phyloP scores from a whole-genome alignment of 2,113 vertebrate species.

The Notarius lentiginosus region DNA sequence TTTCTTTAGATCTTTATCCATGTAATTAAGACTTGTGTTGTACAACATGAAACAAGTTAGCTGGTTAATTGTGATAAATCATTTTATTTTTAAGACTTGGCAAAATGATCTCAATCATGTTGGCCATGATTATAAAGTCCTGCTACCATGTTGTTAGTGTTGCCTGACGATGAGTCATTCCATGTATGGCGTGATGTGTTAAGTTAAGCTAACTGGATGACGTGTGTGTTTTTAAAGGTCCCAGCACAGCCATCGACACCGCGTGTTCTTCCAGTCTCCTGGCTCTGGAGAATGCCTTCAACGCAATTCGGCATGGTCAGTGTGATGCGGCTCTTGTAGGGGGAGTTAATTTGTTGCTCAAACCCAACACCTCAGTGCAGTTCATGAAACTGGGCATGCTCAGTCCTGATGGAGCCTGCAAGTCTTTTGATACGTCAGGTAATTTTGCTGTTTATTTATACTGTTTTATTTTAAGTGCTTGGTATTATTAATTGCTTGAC shows the following conservation, averaged over 20 bases:
- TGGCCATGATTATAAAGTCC: neutral
- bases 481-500: neutral
- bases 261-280: constrained; percentile 94
- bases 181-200: neutral
- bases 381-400: constrained; percentile 97
- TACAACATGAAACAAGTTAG: neutral
- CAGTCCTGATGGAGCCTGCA: constrained; percentile 86
- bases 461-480: neutral
- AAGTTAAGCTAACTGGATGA: neutral
- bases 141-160: neutral
- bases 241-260: constrained; percentile 89
- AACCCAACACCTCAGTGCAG: constrained; percentile 93
- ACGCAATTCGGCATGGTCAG: constrained; percentile 79
- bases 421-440: constrained; percentile 87
- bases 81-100: neutral
- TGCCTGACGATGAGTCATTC: neutral
- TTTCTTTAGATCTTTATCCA: neutral
- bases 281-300: constrained; percentile 85
- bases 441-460: neutral
- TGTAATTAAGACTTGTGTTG: neutral
- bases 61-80: neutral
- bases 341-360: constrained; percentile 87
- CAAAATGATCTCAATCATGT: neutral
- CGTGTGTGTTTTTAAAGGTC: constrained; percentile 71
- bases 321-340: constrained; percentile 87